Evolutionary conservation across 1,140 invertebrate genomes (phyloP).

Genomic region (Drosophila erecta): DNA sequence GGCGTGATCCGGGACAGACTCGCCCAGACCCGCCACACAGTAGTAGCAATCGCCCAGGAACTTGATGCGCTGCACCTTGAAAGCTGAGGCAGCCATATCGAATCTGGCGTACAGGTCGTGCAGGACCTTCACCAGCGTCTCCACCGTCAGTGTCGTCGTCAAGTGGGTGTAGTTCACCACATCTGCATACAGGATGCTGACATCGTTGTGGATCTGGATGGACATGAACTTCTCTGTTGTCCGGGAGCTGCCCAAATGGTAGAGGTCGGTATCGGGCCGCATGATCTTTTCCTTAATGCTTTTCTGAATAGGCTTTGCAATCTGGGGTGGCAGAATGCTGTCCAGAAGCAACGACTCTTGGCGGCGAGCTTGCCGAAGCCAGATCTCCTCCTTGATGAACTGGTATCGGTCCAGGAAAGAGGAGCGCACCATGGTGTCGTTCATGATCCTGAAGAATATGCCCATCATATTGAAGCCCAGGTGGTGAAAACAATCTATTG

Average conservation of each 20-base stretch:
- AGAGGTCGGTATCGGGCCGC: slow-evolving; percentile 1
- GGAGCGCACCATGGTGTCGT: slow-evolving; percentile 92
- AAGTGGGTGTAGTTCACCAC: slow-evolving; percentile 97
- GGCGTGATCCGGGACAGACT: slow-evolving; percentile 90
- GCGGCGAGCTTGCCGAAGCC: slow-evolving; percentile 91
- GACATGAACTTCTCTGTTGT: slow-evolving; percentile 89
- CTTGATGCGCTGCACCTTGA: slow-evolving; percentile 92
- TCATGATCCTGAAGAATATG: slow-evolving; percentile 93
- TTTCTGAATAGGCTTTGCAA: slow-evolving; percentile 91
- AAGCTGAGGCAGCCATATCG: slow-evolving; percentile 92
- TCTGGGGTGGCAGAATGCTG: slow-evolving; percentile 94
- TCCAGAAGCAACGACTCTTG: slow-evolving; percentile 94
- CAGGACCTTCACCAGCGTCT: slow-evolving; percentile 93
- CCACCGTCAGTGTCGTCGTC: slow-evolving; percentile 91
- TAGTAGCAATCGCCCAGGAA: slow-evolving; percentile 97
- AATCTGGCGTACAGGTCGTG: slow-evolving; percentile 97
- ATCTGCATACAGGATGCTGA: slow-evolving; percentile 97
- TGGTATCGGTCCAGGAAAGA: slow-evolving; percentile 94
- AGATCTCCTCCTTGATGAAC: slow-evolving; percentile 92
- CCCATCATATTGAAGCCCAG: slow-evolving; percentile 92
- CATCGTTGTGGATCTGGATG: slow-evolving; percentile 93
- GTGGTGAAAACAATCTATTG: slow-evolving; percentile 90
- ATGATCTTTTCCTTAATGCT: slow-evolving; percentile 89
- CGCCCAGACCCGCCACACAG: slow-evolving; percentile 94
- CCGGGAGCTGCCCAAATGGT: too few species aligned